Evolutionary conservation across 2,888 invertebrate species (phyloP).

Genomic region (Stenodema calcarata): DNA sequence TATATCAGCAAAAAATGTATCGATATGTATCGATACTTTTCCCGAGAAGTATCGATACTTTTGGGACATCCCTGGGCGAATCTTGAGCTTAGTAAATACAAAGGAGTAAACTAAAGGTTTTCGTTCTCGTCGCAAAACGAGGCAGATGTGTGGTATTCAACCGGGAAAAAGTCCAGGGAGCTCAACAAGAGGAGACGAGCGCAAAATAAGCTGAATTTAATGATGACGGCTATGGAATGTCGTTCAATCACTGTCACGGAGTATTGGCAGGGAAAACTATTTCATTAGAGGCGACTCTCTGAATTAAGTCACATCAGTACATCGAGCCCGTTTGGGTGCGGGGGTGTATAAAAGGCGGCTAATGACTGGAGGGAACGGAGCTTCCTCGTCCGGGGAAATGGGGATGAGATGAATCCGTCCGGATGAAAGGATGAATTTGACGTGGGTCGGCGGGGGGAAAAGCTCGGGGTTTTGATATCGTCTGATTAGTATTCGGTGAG

Average conservation of each 20-base stretch:
- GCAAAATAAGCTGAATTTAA: constrained; percentile 30
- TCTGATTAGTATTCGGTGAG: constrained; percentile 32
- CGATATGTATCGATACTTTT: too few relatives aligned
- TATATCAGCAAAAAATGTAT: too few relatives aligned
- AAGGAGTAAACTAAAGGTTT: too few relatives aligned
- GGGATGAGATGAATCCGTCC: background rate
- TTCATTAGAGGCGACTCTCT: constrained; percentile 6
- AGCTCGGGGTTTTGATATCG: background rate
- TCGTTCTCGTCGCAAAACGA: background rate
- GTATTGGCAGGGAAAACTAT: constrained; percentile 4
- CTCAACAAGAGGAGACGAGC: background rate
- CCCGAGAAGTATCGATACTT: too few relatives aligned
- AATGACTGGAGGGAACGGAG: constrained; percentile 1
- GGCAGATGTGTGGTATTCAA: background rate
- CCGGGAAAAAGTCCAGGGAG: background rate
- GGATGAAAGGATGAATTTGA: background rate
- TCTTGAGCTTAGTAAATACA: too few relatives aligned
- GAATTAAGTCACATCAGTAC: constrained; percentile 21
- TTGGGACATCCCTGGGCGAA: too few relatives aligned
- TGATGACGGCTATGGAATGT: constrained; percentile 15
- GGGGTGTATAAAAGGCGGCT: constrained; percentile 9
- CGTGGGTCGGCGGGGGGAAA: background rate
- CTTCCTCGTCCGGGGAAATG: background rate
- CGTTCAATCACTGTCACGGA: constrained; percentile 20
- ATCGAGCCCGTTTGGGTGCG: background rate